These are phyloP conservation scores for Montipora capricornis DNA, from an alignment of 64 coral and sea anemone species.

Conservation along the genomic window DNA sequence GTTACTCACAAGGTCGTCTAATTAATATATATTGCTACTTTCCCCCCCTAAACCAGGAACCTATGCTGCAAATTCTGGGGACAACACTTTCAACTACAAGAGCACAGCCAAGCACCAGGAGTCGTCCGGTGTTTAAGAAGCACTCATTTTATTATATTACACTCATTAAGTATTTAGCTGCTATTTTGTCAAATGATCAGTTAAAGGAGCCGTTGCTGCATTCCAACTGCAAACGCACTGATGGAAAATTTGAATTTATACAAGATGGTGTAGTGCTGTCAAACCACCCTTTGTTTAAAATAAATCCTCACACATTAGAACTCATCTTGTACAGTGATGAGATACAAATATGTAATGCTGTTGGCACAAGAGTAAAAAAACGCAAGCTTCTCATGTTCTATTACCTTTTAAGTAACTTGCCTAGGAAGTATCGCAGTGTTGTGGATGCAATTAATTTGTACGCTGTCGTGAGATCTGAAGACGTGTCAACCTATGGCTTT, in stretches of 20 bases:
- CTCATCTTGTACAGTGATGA: constrained; percentile 66
- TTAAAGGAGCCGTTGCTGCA: constrained; percentile 20
- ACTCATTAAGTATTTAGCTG: constrained; percentile 5
- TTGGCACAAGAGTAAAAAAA: constrained; percentile 56
- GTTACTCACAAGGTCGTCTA: not conserved
- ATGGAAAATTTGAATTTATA: constrained; percentile 36
- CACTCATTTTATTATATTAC: constrained; percentile 36
- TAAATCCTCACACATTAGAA: constrained; percentile 2
- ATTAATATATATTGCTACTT: not conserved
- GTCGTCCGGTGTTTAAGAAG: not conserved
- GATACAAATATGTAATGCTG: constrained; percentile 66
- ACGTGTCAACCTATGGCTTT: constrained; percentile 71
- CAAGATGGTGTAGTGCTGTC: constrained; percentile 1
- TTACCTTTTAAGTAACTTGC: constrained; percentile 55
- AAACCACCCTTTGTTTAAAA: constrained; percentile 31
- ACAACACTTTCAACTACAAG: constrained; percentile 22
- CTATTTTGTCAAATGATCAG: not conserved
- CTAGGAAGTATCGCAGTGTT: not conserved
- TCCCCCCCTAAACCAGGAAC: not conserved
- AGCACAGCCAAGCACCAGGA: not conserved
- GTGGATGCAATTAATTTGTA: constrained; percentile 34
- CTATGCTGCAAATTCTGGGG: not conserved
- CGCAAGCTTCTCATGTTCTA: constrained; percentile 71
- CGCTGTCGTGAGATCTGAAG: constrained; percentile 37
- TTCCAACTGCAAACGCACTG: not conserved